A percentile compares a stretch with the other conserved stretches of the same genome.
phyloP scores from a whole-genome alignment of 2,888 invertebrate genomes.

The Drosophila silvestris region DNA sequence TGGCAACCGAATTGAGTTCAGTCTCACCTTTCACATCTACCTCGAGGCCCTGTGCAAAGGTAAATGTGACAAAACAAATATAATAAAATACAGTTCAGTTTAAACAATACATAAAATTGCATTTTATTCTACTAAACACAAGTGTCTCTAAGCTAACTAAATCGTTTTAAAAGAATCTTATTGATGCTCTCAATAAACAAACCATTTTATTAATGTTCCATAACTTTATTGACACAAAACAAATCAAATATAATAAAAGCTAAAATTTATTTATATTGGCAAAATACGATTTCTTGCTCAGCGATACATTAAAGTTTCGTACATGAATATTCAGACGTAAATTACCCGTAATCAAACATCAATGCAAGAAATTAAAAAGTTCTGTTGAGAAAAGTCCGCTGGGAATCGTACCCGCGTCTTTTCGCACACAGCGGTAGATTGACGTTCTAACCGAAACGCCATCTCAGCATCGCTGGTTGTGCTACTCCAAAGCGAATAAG shows the following conservation, averaged over 20 bases:
- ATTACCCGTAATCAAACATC: conserved; percentile 84
- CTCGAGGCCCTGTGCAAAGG: conserved; percentile 87
- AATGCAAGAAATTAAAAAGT: conserved; percentile 70
- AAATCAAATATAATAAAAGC: neutral
- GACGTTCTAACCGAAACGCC: conserved; percentile 30
- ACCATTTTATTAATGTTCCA: neutral
- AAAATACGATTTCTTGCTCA: conserved; percentile 75
- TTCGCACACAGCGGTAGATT: neutral
- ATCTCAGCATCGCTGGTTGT: rapidly evolving
- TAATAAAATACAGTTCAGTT: neutral
- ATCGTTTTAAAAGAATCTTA: rapidly evolving
- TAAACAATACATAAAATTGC: neutral
- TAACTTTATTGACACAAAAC: neutral
- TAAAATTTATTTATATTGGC: neutral
- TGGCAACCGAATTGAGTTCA: conserved; percentile 94
- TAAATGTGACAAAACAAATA: neutral
- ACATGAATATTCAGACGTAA: conserved; percentile 83
- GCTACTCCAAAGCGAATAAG: neutral
- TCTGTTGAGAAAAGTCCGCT: neutral
- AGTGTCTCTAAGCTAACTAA: neutral
- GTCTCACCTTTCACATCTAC: conserved; percentile 93
- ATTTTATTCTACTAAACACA: neutral
- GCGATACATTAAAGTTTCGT: conserved; percentile 67
- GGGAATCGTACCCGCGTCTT: conserved; percentile 36
- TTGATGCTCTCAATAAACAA: neutral